Conservation (phyloP, 1,140 invertebrate genomes). For the Vollenhovia emeryi region DNA sequence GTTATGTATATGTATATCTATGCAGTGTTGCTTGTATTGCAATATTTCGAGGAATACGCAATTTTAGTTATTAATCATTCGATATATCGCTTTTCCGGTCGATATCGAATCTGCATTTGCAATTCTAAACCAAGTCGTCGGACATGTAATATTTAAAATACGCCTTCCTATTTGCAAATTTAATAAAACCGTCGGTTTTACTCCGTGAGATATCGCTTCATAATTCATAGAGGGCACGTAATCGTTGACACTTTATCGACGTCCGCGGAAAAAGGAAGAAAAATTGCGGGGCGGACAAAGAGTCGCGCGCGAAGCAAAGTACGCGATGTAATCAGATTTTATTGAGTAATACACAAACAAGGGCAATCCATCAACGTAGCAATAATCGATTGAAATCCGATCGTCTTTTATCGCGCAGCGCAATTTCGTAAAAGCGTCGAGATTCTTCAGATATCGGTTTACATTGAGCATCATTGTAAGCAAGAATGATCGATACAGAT, state of each 20-base stretch:
- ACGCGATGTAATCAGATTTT: slow-evolving; percentile 40
- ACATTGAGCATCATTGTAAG: slow-evolving; percentile 12
- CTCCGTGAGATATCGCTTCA: slow-evolving; percentile 38
- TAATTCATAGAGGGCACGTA: slow-evolving; percentile 41
- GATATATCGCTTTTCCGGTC: slow-evolving; percentile 28
- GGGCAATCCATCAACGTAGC: slow-evolving; percentile 29
- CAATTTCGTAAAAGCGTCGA: slow-evolving; percentile 32
- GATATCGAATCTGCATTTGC: slow-evolving; percentile 32
- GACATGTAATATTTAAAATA: slow-evolving; percentile 51
- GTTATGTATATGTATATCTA: slow-evolving; percentile 4
- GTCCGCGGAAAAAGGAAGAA: slow-evolving; percentile 29
- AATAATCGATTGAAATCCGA: slow-evolving; percentile 46
- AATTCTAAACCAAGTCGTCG: slow-evolving; percentile 42
- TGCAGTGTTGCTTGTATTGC: neutral
- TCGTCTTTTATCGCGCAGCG: slow-evolving; percentile 1
- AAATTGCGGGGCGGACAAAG: slow-evolving; percentile 39
- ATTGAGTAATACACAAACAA: slow-evolving; percentile 28
- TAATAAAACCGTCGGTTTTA: slow-evolving; percentile 37
- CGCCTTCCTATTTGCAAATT: slow-evolving; percentile 32
- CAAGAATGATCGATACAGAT: slow-evolving; percentile 35
- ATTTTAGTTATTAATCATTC: slow-evolving; percentile 49
- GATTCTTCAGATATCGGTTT: slow-evolving; percentile 18
- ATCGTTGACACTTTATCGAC: slow-evolving; percentile 53
- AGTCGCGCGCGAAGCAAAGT: slow-evolving; percentile 5
- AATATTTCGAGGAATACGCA: slow-evolving; percentile 40